These are phyloP conservation scores for Aradophagus sp. DNA, from an alignment of 1,140 invertebrate genomes.

Conservation along the genomic window DNA sequence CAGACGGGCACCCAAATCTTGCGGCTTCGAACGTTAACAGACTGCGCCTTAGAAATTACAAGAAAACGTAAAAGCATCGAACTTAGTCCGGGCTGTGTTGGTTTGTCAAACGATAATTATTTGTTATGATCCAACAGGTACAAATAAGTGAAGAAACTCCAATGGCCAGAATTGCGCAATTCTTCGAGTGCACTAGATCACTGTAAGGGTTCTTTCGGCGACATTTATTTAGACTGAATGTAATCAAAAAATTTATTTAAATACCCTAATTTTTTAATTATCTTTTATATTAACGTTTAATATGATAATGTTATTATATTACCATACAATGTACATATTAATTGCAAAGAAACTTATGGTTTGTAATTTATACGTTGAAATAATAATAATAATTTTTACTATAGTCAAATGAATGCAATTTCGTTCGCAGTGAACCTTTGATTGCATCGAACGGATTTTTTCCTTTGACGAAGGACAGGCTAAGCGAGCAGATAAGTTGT, in stretches of 20 bases:
- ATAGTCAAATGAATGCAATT: slow-evolving; percentile 33
- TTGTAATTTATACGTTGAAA: slow-evolving; percentile 48
- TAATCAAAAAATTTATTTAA: slow-evolving; percentile 39
- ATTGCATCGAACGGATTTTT: slow-evolving; percentile 35
- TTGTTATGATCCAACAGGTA: slow-evolving; percentile 18
- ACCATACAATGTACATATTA: slow-evolving; percentile 51
- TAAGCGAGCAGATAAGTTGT: slow-evolving; percentile 37
- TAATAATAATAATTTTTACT: slow-evolving; percentile 22
- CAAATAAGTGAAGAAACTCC: slow-evolving; percentile 22
- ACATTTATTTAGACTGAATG: slow-evolving; percentile 32
- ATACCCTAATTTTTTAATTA: slow-evolving; percentile 11
- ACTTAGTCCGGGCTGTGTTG: slow-evolving; percentile 2
- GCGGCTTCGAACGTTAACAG: slow-evolving; percentile 10
- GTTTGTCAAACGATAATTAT: slow-evolving; percentile 9
- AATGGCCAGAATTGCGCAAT: slow-evolving; percentile 35
- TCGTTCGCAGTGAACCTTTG: slow-evolving; percentile 32
- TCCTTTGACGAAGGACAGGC: slow-evolving; percentile 29
- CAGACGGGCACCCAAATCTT: slow-evolving; percentile 39
- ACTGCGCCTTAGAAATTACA: slow-evolving; percentile 26
- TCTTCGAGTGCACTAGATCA: slow-evolving; percentile 20
- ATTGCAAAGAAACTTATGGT: slow-evolving; percentile 26
- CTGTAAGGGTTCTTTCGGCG: slow-evolving; percentile 14
- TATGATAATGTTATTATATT: slow-evolving; percentile 24
- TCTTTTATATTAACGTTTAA: slow-evolving; percentile 4
- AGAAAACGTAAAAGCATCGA: slow-evolving; percentile 25